A percentile compares a stretch with the other conserved stretches of the same genome.
Conservation (phyloP, 2,888 invertebrate genomes). For the Drosophila differens region DNA sequence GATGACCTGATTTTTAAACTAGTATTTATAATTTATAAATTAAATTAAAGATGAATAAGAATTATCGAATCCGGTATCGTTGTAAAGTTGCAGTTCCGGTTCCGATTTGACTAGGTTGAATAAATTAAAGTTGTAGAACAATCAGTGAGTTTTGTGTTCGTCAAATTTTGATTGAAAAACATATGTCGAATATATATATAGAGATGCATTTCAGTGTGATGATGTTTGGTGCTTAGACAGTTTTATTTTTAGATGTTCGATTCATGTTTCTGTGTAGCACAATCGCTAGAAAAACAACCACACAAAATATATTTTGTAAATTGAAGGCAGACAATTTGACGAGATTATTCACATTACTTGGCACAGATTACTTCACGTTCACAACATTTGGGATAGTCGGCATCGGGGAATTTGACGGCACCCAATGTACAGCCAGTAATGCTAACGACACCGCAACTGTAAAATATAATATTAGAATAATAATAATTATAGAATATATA, state of each 20-base stretch:
- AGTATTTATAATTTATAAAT: too few relatives aligned
- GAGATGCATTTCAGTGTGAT: not conserved
- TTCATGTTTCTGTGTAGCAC: constrained; percentile 1
- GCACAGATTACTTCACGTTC: constrained; percentile 24
- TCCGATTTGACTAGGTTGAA: not conserved
- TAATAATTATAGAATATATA: not conserved
- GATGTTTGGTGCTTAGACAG: not conserved
- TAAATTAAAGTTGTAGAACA: not conserved
- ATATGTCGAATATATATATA: constrained; percentile 3
- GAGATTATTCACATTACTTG: constrained; percentile 2
- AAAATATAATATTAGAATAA: not conserved
- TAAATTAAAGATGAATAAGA: not conserved
- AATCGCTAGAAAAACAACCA: constrained; percentile 19
- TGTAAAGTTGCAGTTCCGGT: not conserved
- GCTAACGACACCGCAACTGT: constrained; percentile 56
- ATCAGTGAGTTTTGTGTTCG: not conserved
- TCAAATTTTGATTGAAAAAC: not conserved
- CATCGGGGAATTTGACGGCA: constrained; percentile 35
- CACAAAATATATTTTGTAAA: constrained; percentile 9
- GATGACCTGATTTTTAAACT: too few relatives aligned
- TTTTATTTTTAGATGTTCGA: constrained; percentile 31
- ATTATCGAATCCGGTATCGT: not conserved
- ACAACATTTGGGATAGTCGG: constrained; percentile 63
- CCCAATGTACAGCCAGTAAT: constrained; percentile 43
- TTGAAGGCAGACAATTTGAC: not conserved